Evolutionary conservation across 2,888 invertebrate genomes (phyloP).

Genomic region (Leucoptera coffeella): DNA sequence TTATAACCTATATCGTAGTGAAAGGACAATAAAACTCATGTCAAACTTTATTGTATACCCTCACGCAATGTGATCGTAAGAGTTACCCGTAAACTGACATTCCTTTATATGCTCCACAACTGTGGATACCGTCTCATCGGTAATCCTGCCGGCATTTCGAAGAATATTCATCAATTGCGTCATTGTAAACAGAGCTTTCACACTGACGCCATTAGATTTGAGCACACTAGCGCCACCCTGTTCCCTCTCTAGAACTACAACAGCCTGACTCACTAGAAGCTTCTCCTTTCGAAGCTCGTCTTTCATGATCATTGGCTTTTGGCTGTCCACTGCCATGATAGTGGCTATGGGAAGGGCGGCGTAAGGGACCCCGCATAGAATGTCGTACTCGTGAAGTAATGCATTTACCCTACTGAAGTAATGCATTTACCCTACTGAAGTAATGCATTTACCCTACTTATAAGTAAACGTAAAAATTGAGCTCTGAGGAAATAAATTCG

Average conservation of each 20-base stretch:
- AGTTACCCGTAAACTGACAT: conserved; percentile 3
- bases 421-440: too few species aligned
- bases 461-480: too few species aligned
- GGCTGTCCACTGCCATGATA: conserved; percentile 65
- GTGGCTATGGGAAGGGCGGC: conserved; percentile 93
- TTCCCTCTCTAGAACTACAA: conserved; percentile 87
- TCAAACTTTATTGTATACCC: too few species aligned
- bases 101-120: conserved; percentile 28
- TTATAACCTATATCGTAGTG: too few species aligned
- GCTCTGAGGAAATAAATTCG: too few species aligned
- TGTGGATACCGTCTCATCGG: conserved; percentile 28
- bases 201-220: conserved; percentile 59
- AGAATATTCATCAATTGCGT: conserved; percentile 59
- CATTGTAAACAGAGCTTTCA: conserved; percentile 64
- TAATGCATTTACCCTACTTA: too few species aligned
- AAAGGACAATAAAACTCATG: too few species aligned
- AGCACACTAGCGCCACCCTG: conserved; percentile 83
- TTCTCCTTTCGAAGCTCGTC: conserved; percentile 60
- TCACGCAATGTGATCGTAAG: too few species aligned
- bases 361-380: conserved; percentile 95
- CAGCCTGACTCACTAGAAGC: conserved; percentile 66
- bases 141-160: conserved; percentile 57
- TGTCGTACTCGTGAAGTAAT: too few species aligned
- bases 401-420: too few species aligned
- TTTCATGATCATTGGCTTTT: conserved; percentile 80